Conservation (phyloP, 2,888 invertebrate species). For the Biston betularia region DNA sequence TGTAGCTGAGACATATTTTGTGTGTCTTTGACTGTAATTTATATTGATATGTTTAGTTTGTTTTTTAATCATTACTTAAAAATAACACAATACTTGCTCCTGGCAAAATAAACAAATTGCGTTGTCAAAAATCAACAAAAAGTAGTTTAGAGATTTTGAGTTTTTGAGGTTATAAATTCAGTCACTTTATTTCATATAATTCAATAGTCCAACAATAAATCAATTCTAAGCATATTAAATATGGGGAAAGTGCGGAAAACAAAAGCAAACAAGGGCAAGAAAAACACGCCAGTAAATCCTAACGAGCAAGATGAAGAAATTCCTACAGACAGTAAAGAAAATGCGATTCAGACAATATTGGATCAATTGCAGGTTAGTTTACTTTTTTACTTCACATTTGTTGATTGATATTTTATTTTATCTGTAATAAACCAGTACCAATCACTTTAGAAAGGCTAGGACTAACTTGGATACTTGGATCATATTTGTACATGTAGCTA, state of each 20-base stretch:
- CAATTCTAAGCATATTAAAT: background rate
- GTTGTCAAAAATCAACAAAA: too few species aligned
- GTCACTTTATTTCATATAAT: too few species aligned
- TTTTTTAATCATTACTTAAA: too few species aligned
- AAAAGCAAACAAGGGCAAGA: constrained; percentile 58
- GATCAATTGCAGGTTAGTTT: constrained; percentile 78
- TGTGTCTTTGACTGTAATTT: too few species aligned
- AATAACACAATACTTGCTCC: too few species aligned
- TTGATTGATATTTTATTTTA: background rate
- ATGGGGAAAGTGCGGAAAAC: constrained; percentile 80
- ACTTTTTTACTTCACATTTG: background rate
- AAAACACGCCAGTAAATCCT: constrained; percentile 49
- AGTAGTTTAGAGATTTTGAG: too few species aligned
- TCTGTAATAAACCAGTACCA: background rate
- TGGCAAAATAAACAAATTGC: too few species aligned
- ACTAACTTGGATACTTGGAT: background rate
- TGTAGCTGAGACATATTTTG: too few species aligned
- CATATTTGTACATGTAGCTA: too few species aligned
- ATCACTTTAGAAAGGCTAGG: background rate
- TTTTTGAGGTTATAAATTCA: too few species aligned
- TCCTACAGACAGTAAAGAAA: constrained; percentile 72
- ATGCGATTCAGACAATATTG: constrained; percentile 75
- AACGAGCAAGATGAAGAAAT: constrained; percentile 68
- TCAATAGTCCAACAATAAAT: too few species aligned
- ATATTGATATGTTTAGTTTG: too few species aligned